Evolutionary conservation across 2,888 invertebrate species (phyloP).

Genomic region (Drosophila nigricruria): DNA sequence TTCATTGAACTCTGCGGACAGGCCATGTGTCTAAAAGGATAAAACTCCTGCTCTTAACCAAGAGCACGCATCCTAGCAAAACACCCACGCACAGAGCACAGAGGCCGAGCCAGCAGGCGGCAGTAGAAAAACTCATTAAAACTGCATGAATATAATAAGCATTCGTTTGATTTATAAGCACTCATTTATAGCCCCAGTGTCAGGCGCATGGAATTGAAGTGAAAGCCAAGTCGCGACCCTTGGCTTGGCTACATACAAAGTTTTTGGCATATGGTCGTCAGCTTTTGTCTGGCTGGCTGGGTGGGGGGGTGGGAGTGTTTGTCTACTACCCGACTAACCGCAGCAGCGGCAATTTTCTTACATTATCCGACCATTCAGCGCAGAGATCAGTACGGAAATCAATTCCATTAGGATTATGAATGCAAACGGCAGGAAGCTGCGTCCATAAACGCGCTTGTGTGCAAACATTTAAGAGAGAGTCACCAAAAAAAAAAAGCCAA

Average conservation of each 20-base stretch:
- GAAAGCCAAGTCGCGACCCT: slow-evolving; percentile 45
- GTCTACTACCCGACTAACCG: slow-evolving; percentile 56
- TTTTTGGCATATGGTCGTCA: slow-evolving; percentile 68
- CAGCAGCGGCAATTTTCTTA: slow-evolving; percentile 63
- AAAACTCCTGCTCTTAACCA: slow-evolving; percentile 61
- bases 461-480: slow-evolving; percentile 69
- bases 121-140: slow-evolving; percentile 73
- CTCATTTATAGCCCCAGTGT: slow-evolving; percentile 61
- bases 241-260: slow-evolving; percentile 30
- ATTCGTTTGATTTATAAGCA: slow-evolving; percentile 78
- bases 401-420: slow-evolving; percentile 82
- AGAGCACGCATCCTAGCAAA: slow-evolving; percentile 3
- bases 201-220: slow-evolving; percentile 6
- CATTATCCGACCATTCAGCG: slow-evolving; percentile 68
- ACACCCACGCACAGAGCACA: slow-evolving; percentile 15
- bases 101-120: slow-evolving; percentile 32
- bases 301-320: slow-evolving; percentile 5
- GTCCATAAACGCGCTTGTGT: slow-evolving; percentile 80
- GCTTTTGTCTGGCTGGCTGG: slow-evolving; percentile 19
- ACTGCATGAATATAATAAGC: slow-evolving; percentile 79
- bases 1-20: slow-evolving; percentile 59
- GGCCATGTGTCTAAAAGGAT: slow-evolving; percentile 60
- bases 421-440: slow-evolving; percentile 74
- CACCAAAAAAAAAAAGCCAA: not conserved
- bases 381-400: slow-evolving; percentile 64